Evolutionary conservation across 2,797 vertebrate species (phyloP), one percentile per base, ranked within the genome.

Genomic region (Oophaga sylvatica): DNA sequence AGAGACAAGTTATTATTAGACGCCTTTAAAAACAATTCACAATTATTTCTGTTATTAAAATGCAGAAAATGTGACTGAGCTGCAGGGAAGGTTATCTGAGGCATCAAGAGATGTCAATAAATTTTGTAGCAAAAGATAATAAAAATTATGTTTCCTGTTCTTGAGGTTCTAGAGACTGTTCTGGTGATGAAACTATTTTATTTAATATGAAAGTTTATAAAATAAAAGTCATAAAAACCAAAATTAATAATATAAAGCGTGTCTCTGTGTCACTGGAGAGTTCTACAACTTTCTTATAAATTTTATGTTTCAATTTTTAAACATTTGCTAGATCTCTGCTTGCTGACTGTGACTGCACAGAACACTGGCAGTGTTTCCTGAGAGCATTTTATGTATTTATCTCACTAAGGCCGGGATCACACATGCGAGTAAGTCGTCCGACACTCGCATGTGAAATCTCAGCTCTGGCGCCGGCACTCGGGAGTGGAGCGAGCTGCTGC

Each of bases 31-130:
- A 83, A 22, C 48, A 76, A 62, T 59, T 83, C 35, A 53, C 11
- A 65, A 81, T 80, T 84, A 86, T 70, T 80, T 8, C 35, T 60
- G 9, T 80, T 80, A 65, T 31, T 41, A 71, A 80, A 80, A 56
- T 84, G 4, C 53, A 68, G 80, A 62, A 75, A 75, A 80, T 70
- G 31, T 81, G 12, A 15, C 20, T 20, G 45, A 80, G 45, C 35
- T 57, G 71, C 17, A 53, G 71, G 76, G 29, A 31, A 84, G 87
- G 77, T 79, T 45, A 85, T 88, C 87, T 41, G 31, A 65, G 77
- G 20, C 87, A 88, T 88, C 82, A 70, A 48, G n/a, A 35, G 11
- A 29, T 63, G 56, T 31, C 86, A 82, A 76, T 56, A 87, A 45
- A 59, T 86, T 80, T 48, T 63, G 31, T 65, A 75, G 20, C 31